Evolutionary conservation across 1,140 invertebrate genomes (phyloP), one percentile per base, ranked within the genome.

Genomic region (Acromyrmex charruanus): DNA sequence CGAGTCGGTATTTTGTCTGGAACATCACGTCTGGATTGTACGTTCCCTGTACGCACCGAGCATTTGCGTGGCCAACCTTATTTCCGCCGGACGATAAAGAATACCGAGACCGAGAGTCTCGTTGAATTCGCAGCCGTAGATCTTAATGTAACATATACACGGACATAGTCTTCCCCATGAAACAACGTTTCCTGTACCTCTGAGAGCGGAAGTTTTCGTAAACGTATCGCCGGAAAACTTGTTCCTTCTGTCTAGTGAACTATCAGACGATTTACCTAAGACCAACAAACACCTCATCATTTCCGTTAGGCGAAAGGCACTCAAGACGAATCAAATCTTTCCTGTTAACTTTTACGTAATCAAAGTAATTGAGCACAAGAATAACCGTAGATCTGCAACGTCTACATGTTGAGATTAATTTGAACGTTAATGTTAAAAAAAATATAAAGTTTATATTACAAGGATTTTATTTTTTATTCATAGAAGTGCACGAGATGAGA

Each of bases 61-160:
- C 59, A 44, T 87, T 90, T 87, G 75, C 79, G 72, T 90, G 69
- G 88, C 88, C 77, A 87, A 89, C 72, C 88, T 89, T 88, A 71
- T 89, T 89, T 90, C 88, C 86, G 89, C 68, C 79, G 77, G 53
- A 86, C 88, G 80, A 89, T 75, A 74, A 87, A 89, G 59, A 81
- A 68, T 66, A 82, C 79, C 86, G 72, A 81, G 82, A 77, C 61
- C 65, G 25, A 65, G 63, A 80, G 68, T 81, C 84, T 81, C 59
- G 65, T 89, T 85, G 51, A 80, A 68, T 89, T 53, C 74, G 49
- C 18, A 85, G 65, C 51, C 25, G 68, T 84, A 65, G 55, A 69
- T 89, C 80, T 74, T 61, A 69, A 71, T 59, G 71, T 55, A 51
- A 88, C 51, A 35, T 69, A 85, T 35, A 25, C 55, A 58, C 28